Evolutionary conservation across 2,888 invertebrate species (phyloP), one percentile per base, ranked within the genome.

Genomic region (Eupithecia subfuscata): DNA sequence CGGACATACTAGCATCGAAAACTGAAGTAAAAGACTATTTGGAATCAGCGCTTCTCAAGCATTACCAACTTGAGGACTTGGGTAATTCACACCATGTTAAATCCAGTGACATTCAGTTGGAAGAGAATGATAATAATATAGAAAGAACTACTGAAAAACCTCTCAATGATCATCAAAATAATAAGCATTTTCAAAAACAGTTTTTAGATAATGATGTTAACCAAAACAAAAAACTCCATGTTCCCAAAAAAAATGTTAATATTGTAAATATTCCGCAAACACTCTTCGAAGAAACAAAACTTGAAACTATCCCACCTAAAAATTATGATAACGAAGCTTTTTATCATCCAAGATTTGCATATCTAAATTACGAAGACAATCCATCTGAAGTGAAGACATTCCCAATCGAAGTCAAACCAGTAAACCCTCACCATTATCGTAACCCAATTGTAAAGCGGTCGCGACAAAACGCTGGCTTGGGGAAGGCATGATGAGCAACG

Each of bases 51-150:
- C 14, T 45, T 67, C 12, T 64, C 14, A 56, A 73, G 16, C 69
- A n/a, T 43, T 76, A 52, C 18, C 12, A 71, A 45, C 52, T 65
- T 25, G 18, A 65, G 25, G 56, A 75, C 48, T 30, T 65, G 56
- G 70, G 60, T 70, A 75, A 72, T 52, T 70, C 60, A 37, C 12
- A 65, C n/a, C 65, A 30, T 71, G 40, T 45, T 74, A 71, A 71
- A 74, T 69, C 68, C 30, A 64, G 22, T 43, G 76, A 74, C 12
- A 45, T 67, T 22, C 43, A 52, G n/a, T 43, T 22, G 12, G 14
- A 65, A 60, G 43, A 75, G 22, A 69, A 64, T 25, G 60, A 25
- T 14, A 25, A 56, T 25, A 6, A 25, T 25, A 25, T 60, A 25
- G 60, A 22, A 60, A 60, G 25, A 25, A 60, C 12, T 56, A 18